Evolutionary conservation across 1,140 invertebrate species (phyloP).

Genomic region (Mesaphorura yosii): DNA sequence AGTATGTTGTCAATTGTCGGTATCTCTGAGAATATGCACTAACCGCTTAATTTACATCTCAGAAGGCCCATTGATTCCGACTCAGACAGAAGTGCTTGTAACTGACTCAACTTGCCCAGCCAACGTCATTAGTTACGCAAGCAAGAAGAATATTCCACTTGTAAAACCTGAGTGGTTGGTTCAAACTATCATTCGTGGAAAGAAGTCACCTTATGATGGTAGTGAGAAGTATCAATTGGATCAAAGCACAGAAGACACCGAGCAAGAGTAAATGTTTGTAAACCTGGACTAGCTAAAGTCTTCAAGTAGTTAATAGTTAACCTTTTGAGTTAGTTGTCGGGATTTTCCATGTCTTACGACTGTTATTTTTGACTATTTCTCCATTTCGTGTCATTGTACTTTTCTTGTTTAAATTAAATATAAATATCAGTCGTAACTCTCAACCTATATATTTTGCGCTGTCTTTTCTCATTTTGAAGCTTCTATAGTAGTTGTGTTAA

Average conservation of each 20-base stretch:
- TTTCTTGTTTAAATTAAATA: too few species aligned
- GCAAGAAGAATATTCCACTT: conserved; percentile 11
- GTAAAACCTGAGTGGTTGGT: conserved; percentile 30
- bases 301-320: too few species aligned
- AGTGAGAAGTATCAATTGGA: conserved; percentile 17
- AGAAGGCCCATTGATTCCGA: conserved; percentile 8
- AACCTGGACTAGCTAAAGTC: too few species aligned
- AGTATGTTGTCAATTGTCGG: conserved; percentile 1
- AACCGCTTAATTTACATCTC: background rate
- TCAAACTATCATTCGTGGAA: conserved; percentile 27
- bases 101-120: conserved; percentile 15
- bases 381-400: too few species aligned
- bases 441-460: too few species aligned
- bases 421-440: too few species aligned
- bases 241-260: background rate
- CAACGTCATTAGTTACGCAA: conserved; percentile 5
- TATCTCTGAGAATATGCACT: background rate
- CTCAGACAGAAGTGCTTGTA: conserved; percentile 21
- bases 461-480: too few species aligned
- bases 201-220: conserved; percentile 15
- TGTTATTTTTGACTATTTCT: too few species aligned
- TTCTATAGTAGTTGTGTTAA: too few species aligned
- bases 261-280: too few species aligned
- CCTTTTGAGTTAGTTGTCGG: too few species aligned
- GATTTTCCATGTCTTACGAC: background rate